Conservation (phyloP, 2,113 vertebrate genomes). For the Catharus bicknelli region DNA sequence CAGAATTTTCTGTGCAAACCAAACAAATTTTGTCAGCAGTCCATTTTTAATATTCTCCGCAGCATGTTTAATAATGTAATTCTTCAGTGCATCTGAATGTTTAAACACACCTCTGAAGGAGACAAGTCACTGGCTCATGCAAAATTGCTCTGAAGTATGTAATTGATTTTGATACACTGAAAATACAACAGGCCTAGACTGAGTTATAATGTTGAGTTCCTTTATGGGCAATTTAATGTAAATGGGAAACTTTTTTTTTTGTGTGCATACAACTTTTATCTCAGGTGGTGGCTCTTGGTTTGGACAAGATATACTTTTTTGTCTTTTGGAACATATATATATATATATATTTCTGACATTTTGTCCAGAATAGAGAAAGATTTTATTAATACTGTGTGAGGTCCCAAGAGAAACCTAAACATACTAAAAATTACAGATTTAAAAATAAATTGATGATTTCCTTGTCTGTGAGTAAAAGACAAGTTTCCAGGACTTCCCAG, state of each 20-base stretch:
- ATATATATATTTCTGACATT: background rate
- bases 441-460: background rate
- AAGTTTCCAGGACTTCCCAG: background rate
- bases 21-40: background rate
- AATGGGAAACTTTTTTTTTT: background rate
- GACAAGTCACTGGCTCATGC: background rate
- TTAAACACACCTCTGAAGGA: conserved; percentile 18
- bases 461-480: background rate
- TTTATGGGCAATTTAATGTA: background rate
- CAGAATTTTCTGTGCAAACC: conserved; percentile 15
- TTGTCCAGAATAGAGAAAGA: background rate
- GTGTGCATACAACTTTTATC: background rate
- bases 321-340: background rate
- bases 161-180: background rate
- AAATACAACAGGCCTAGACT: background rate
- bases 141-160: background rate
- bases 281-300: background rate
- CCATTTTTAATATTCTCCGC: background rate
- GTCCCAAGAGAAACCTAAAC: background rate
- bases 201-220: background rate
- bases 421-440: background rate
- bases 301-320: background rate
- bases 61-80: background rate
- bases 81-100: conserved; percentile 20
- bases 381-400: background rate